phyloP scores from a whole-genome alignment of 23 tunicate genomes.

The Halocynthia roretzi region DNA sequence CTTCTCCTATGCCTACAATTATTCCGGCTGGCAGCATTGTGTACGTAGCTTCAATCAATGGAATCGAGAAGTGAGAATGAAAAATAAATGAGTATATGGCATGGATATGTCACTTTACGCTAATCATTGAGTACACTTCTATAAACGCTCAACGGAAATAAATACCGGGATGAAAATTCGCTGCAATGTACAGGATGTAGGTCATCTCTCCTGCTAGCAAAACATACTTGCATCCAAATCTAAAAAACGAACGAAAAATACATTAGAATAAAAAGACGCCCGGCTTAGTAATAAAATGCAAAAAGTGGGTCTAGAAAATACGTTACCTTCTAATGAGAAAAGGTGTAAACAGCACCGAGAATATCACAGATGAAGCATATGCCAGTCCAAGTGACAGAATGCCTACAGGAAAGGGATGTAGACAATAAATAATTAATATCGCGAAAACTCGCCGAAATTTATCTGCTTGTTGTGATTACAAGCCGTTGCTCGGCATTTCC shows the following conservation, averaged over 20 bases:
- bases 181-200: not conserved
- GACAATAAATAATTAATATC: not conserved
- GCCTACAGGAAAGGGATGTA: not conserved
- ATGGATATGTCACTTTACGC: not conserved
- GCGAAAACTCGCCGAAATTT: no score
- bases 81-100: not conserved
- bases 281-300: no score
- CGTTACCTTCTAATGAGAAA: not conserved
- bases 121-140: not conserved
- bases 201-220: not conserved
- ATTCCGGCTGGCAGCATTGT: constrained; percentile 1
- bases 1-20: constrained; percentile 4
- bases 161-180: constrained; percentile 1
- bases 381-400: not conserved
- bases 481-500: no score
- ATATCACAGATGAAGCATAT: not conserved
- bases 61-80: not conserved
- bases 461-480: no score
- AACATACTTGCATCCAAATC: not conserved
- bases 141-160: not conserved
- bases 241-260: not conserved
- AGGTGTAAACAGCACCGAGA: not conserved
- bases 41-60: not conserved
- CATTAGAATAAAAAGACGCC: no score
- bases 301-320: no score